phyloP scores from a whole-genome alignment of 2,113 vertebrate genomes.

The Pleuronectes platessa region DNA sequence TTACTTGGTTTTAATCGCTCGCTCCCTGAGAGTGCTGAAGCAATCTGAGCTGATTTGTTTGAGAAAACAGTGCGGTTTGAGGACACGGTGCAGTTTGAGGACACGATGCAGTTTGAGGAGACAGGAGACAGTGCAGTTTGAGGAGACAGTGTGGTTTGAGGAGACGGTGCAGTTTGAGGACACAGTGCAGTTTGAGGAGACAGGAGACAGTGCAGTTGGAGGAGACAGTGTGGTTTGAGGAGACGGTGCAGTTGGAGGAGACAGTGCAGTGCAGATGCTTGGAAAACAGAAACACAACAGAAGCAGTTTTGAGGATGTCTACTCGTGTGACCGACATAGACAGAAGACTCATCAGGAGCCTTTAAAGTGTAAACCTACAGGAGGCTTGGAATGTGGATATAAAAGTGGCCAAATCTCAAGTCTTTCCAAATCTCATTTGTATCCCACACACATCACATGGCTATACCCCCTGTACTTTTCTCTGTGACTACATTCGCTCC shows the following conservation, averaged over 20 bases:
- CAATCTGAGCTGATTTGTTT: conserved; percentile 52
- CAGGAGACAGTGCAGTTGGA: too few relatives aligned
- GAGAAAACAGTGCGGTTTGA: not conserved
- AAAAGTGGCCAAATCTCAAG: not conserved
- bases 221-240: too few relatives aligned
- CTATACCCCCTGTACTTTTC: not conserved
- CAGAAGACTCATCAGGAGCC: not conserved
- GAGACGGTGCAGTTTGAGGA: too few relatives aligned
- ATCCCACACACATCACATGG: not conserved
- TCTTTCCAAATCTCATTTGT: not conserved
- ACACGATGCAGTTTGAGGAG: too few relatives aligned
- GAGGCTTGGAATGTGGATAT: too few relatives aligned
- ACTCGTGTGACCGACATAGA: not conserved
- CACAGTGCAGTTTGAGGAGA: too few relatives aligned
- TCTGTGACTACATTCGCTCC: conserved; percentile 1
- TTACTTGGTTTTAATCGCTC: conserved; percentile 47
- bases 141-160: too few relatives aligned
- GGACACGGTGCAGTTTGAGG: not conserved
- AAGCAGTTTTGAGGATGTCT: not conserved
- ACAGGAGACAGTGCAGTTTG: too few relatives aligned
- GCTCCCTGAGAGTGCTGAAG: conserved; percentile 4
- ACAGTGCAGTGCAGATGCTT: too few relatives aligned
- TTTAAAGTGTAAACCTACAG: not conserved
- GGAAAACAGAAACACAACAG: not conserved
- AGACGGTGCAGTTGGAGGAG: too few relatives aligned